phyloP scores from a whole-genome alignment of 2,797 vertebrate species.

The Thunnus albacares region DNA sequence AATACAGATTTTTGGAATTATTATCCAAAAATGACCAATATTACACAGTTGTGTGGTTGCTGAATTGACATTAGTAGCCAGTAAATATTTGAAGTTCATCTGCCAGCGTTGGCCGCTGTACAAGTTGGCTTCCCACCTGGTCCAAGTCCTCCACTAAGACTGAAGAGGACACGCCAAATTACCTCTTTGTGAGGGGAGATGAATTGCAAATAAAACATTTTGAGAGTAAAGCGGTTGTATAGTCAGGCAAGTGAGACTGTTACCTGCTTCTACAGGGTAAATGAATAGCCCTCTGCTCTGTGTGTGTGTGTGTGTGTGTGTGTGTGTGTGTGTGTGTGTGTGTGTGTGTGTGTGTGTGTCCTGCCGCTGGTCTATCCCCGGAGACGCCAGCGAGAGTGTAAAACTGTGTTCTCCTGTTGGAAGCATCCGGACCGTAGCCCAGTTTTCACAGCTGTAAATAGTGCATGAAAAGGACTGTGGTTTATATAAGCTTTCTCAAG shows the following conservation, averaged over 20 bases:
- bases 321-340: no score
- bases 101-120: not conserved
- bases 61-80: constrained; percentile 5
- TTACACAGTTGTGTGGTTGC: constrained; percentile 6
- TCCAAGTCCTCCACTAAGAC: constrained; percentile 32
- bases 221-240: constrained; percentile 22
- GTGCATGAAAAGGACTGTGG: constrained; percentile 72
- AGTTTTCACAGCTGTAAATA: constrained; percentile 79
- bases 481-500: constrained; percentile 64
- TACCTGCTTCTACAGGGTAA: constrained; percentile 28
- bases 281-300: constrained; percentile 32
- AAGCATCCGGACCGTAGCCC: constrained; percentile 64
- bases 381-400: constrained; percentile 64
- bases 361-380: constrained; percentile 49
- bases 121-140: not conserved
- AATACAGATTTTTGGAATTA: not conserved
- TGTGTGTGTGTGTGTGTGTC: constrained; percentile 21
- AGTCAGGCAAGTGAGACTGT: constrained; percentile 35
- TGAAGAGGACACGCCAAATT: constrained; percentile 27
- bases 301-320: constrained; percentile 28
- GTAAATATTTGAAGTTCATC: constrained; percentile 51
- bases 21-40: not conserved
- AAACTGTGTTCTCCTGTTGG: constrained; percentile 60
- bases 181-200: constrained; percentile 25
- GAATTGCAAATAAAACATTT: constrained; percentile 36